These are phyloP conservation scores for Antechinus stuartii DNA, from an alignment of 2,113 vertebrate genomes.

Conservation along the genomic window DNA sequence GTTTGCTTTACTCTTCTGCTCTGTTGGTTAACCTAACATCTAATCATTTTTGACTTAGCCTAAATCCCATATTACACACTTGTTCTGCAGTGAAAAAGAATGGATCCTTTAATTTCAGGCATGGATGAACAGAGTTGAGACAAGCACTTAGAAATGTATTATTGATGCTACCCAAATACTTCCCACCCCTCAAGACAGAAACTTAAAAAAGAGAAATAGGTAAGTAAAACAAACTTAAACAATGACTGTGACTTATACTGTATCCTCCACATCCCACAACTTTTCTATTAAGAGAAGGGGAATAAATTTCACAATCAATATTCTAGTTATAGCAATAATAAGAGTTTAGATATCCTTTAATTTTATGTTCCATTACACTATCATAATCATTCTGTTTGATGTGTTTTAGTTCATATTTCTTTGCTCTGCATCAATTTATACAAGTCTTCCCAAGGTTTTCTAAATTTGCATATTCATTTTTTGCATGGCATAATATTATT, in stretches of 20 bases:
- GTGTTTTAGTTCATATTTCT: background rate
- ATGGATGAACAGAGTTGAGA: background rate
- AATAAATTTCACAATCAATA: background rate
- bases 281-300: background rate
- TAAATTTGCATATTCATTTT: background rate
- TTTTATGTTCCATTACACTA: background rate
- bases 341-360: background rate
- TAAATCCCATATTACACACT: background rate
- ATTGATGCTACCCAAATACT: background rate
- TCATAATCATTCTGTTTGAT: background rate
- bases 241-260: background rate
- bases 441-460: background rate
- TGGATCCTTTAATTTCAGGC: conserved; percentile 6
- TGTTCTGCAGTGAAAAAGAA: background rate
- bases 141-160: background rate
- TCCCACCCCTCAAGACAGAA: background rate
- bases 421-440: background rate
- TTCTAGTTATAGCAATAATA: background rate
- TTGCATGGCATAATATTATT: background rate
- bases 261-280: background rate
- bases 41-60: background rate
- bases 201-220: background rate
- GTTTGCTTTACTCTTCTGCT: background rate
- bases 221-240: background rate
- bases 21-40: conserved; percentile 1